Conservation (phyloP, 2,888 invertebrate species). For the Ophonus ardosiacus region DNA sequence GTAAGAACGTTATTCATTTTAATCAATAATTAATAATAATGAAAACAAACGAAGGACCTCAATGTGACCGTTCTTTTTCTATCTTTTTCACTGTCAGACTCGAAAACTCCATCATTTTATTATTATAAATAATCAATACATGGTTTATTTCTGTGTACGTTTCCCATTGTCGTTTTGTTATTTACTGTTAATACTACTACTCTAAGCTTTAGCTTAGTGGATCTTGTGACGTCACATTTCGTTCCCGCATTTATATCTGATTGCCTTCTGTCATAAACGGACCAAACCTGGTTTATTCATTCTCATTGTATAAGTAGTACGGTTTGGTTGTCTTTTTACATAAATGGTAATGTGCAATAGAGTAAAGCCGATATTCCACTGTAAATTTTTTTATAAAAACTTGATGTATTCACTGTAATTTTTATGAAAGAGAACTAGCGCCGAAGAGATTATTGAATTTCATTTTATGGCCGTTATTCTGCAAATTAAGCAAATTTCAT, state of each 20-base stretch:
- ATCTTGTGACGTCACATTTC: constrained; percentile 50
- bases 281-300: neutral
- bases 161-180: constrained; percentile 47
- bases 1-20: constrained; percentile 58
- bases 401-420: no score
- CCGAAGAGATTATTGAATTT: no score
- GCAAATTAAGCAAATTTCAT: no score
- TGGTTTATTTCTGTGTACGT: constrained; percentile 45
- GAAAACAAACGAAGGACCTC: constrained; percentile 71
- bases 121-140: constrained; percentile 46
- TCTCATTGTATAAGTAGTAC: neutral
- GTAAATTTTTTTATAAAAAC: no score
- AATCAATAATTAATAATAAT: constrained; percentile 62
- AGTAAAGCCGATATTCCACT: neutral
- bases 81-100: constrained; percentile 72
- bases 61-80: constrained; percentile 72
- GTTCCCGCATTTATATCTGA: constrained; percentile 45
- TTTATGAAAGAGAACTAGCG: no score
- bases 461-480: no score
- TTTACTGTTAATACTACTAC: constrained; percentile 56
- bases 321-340: neutral
- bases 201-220: constrained; percentile 58
- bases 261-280: neutral
- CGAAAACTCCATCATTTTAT: constrained; percentile 56
- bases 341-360: constrained; percentile 41